Conservation (phyloP, 2,113 vertebrate species). For the Monopterus albus region DNA sequence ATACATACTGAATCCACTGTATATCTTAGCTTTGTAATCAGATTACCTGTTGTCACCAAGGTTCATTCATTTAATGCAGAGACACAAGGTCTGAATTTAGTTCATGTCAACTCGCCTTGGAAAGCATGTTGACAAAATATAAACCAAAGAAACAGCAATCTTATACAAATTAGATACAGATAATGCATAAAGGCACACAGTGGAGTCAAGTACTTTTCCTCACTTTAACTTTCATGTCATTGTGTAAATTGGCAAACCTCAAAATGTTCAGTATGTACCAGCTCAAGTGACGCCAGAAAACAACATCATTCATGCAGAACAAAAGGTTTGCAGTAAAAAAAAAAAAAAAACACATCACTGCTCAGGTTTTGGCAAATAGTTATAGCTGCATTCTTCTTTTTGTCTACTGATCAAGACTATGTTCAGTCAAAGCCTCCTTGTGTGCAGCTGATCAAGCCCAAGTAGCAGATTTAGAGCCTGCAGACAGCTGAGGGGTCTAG, state of each 20-base stretch:
- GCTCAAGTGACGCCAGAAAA: slow-evolving; percentile 45
- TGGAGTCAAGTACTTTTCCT: slow-evolving; percentile 4
- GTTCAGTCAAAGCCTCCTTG: slow-evolving; percentile 65
- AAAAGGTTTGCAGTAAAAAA: slow-evolving; percentile 40
- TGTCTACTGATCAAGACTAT: slow-evolving; percentile 68
- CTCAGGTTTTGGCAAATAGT: slow-evolving; percentile 53
- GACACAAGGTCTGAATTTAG: slow-evolving; percentile 8
- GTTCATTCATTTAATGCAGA: slow-evolving; percentile 31
- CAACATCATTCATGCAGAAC: slow-evolving; percentile 42
- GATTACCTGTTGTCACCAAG: slow-evolving; percentile 29
- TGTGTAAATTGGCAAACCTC: slow-evolving; percentile 38
- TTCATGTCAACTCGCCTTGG: slow-evolving; percentile 22
- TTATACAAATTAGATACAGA: slow-evolving; percentile 53
- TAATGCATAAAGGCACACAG: not conserved
- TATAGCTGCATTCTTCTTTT: slow-evolving; percentile 14
- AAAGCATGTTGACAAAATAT: not conserved
- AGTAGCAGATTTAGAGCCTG: slow-evolving; percentile 71
- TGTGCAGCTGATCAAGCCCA: slow-evolving; percentile 63
- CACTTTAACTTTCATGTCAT: slow-evolving; percentile 28
- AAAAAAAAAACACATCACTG: slow-evolving; percentile 40
- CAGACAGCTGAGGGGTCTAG: slow-evolving; percentile 67
- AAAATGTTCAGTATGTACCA: slow-evolving; percentile 42
- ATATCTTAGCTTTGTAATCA: slow-evolving; percentile 32
- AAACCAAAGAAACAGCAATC: slow-evolving; percentile 27
- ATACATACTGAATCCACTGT: too few relatives aligned